Evolutionary conservation across 2,797 vertebrate species (phyloP).

Genomic region (Enteromius argenteus): DNA sequence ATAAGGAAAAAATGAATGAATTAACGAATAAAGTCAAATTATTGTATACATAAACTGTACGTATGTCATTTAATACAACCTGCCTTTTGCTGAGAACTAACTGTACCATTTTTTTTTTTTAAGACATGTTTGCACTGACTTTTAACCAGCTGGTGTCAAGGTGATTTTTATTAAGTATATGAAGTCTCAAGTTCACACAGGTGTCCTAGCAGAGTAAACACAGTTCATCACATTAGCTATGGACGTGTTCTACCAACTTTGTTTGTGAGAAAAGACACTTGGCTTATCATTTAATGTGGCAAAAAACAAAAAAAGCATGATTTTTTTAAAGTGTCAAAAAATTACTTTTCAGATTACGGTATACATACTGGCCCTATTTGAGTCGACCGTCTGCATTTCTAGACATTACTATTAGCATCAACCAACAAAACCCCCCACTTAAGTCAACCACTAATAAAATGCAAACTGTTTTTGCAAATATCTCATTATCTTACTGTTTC

Average conservation of each 20-base stretch:
- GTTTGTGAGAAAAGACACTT: neutral
- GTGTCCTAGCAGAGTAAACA: neutral
- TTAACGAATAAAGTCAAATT: neutral
- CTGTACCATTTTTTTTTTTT: neutral
- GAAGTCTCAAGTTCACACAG: slow-evolving; percentile 13
- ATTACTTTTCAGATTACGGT: neutral
- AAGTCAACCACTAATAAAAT: slow-evolving; percentile 4
- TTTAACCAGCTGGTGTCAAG: neutral
- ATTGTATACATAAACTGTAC: neutral
- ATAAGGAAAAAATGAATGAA: neutral
- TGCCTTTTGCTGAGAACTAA: neutral
- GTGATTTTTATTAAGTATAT: neutral
- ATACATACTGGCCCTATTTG: neutral
- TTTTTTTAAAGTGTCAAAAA: too few species aligned
- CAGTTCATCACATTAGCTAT: neutral
- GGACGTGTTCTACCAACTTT: neutral
- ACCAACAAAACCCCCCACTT: neutral
- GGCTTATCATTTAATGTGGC: neutral
- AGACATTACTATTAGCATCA: neutral
- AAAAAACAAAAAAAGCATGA: neutral
- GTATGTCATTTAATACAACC: neutral
- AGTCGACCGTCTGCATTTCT: neutral
- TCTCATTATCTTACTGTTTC: slow-evolving; percentile 36
- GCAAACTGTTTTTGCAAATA: slow-evolving; percentile 23
- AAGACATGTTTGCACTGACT: neutral